phyloP scores from a whole-genome alignment of 2,888 invertebrate species.

The Leucophora obtusa region DNA sequence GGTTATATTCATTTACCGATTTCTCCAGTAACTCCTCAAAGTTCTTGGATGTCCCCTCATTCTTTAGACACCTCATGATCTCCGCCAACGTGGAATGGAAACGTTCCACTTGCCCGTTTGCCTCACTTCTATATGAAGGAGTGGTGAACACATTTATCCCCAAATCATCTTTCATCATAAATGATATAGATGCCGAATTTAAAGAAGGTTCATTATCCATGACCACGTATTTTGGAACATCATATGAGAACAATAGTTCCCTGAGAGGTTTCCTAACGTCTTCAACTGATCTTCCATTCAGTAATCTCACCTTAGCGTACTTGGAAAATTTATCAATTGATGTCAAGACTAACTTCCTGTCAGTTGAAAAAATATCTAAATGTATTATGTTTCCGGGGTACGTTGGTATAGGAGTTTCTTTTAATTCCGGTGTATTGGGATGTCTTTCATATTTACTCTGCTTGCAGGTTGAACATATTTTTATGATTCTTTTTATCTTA shows the following conservation, averaged over 20 bases:
- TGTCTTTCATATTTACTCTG: no score
- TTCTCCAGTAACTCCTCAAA: conserved; percentile 56
- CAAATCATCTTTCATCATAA: conserved; percentile 59
- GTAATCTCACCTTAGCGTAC: conserved; percentile 34
- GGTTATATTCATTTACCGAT: conserved; percentile 56
- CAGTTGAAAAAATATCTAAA: no score
- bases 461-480: no score
- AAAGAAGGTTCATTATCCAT: conserved; percentile 65
- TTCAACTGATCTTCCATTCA: conserved; percentile 50
- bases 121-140: conserved; percentile 54
- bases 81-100: conserved; percentile 64
- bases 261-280: conserved; percentile 21
- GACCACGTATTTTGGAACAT: conserved; percentile 58
- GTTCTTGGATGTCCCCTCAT: conserved; percentile 25
- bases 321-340: conserved; percentile 61
- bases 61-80: conserved; percentile 62
- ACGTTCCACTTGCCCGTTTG: conserved; percentile 58
- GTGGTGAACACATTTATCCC: conserved; percentile 56
- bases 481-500: no score
- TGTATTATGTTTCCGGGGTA: no score
- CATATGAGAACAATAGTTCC: conserved; percentile 59
- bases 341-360: conserved; percentile 16
- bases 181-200: conserved; percentile 55
- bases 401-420: no score
- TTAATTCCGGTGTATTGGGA: no score